Conservation (phyloP, 2,113 vertebrate genomes). For the Eptesicus fuscus region DNA sequence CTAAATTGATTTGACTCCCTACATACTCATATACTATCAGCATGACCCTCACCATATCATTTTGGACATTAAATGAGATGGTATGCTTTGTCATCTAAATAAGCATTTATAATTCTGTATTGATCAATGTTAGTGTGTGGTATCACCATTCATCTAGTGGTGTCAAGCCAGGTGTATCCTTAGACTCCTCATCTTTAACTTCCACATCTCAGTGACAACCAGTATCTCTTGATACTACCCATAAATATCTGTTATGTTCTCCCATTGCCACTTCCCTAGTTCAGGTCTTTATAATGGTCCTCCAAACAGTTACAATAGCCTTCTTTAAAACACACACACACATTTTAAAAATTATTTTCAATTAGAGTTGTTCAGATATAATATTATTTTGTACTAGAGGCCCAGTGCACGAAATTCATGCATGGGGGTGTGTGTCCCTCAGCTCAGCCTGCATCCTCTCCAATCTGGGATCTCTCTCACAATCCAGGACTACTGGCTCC, state of each 20-base stretch:
- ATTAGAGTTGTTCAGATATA: neutral
- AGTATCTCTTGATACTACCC: neutral
- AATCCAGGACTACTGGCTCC: no score
- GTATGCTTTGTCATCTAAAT: neutral
- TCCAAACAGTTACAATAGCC: neutral
- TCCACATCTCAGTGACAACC: neutral
- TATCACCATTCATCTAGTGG: neutral
- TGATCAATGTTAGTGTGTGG: neutral
- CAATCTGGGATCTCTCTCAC: no score
- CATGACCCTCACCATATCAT: neutral
- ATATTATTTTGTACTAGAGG: neutral
- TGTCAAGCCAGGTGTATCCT: neutral
- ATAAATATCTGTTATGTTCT: neutral
- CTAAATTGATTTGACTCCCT: neutral
- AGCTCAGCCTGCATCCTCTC: no score
- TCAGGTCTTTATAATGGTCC: neutral
- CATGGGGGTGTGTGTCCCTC: no score
- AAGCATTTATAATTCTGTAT: neutral
- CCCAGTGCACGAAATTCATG: no score
- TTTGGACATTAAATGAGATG: neutral
- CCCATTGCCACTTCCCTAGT: neutral
- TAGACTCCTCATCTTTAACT: neutral
- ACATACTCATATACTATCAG: neutral
- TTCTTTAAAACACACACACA: neutral
- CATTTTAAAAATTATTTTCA: neutral